phyloP scores from a whole-genome alignment of 2,888 invertebrate species.

The Halictus ligatus region DNA sequence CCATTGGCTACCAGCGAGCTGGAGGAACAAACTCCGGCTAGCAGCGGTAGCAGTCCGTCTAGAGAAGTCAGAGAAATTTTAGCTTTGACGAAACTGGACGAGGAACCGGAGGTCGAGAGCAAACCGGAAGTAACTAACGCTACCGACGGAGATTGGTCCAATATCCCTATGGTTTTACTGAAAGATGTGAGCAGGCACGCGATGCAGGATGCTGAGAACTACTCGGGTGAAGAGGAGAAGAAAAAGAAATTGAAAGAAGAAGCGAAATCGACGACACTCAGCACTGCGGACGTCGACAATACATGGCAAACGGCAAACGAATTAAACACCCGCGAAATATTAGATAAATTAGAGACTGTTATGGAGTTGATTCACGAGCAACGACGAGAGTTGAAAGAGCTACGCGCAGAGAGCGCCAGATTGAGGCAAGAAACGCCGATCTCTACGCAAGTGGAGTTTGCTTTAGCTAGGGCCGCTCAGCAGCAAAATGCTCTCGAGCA shows the following conservation, averaged over 20 bases:
- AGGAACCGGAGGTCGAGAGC: slow-evolving; percentile 73
- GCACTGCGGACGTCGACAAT: slow-evolving; percentile 52
- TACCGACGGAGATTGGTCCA: slow-evolving; percentile 82
- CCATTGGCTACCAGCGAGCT: slow-evolving; percentile 77
- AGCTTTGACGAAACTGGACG: slow-evolving; percentile 87
- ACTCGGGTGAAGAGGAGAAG: slow-evolving; percentile 67
- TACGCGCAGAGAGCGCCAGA: slow-evolving; percentile 77
- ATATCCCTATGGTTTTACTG: slow-evolving; percentile 83
- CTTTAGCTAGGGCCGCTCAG: slow-evolving; percentile 75
- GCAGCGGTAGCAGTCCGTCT: slow-evolving; percentile 95
- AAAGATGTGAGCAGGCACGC: slow-evolving; percentile 78
- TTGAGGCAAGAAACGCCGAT: slow-evolving; percentile 78
- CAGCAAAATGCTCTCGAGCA: slow-evolving; percentile 77
- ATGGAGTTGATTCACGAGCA: slow-evolving; percentile 79
- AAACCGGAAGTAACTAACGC: slow-evolving; percentile 72
- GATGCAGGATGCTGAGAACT: slow-evolving; percentile 69
- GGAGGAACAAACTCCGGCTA: slow-evolving; percentile 85
- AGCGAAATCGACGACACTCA: slow-evolving; percentile 37
- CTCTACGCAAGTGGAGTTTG: slow-evolving; percentile 75
- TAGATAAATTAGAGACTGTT: slow-evolving; percentile 78
- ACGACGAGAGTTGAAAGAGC: slow-evolving; percentile 77
- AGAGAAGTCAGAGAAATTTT: slow-evolving; percentile 95
- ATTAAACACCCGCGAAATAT: slow-evolving; percentile 69
- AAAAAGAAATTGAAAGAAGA: slow-evolving; percentile 62
- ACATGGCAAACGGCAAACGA: slow-evolving; percentile 72